Evolutionary conservation across 2,797 vertebrate species (phyloP), one percentile per base, ranked within the genome.

Genomic region (Sebastes alutus): DNA sequence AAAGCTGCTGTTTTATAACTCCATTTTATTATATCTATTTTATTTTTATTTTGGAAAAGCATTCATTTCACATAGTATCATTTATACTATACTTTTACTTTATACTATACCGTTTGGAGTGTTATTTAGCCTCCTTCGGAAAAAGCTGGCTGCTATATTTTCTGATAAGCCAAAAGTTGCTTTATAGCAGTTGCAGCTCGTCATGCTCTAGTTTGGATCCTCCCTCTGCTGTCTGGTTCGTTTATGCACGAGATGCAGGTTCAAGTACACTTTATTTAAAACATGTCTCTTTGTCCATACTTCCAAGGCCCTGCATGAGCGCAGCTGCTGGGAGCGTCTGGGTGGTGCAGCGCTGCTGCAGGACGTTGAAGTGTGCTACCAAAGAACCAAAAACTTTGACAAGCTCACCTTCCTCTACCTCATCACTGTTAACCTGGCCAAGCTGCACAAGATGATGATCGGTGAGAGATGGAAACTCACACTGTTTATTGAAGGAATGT

Each of bases 331-430:
- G 30, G 30, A 32, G 32, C 32, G 3, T 33, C 32, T 33, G 32
- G 32, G 32, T 33, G 32, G 32, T 33, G 32, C 32, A 33, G 32
- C 32, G 32, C 91, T 99, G 85, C 96, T 99, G 29, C 98, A 99
- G 92, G 98, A 99, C 0, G 98, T 99, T 90, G 98, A 99, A 92
- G 99, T 99, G 98, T 99, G 98, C 93, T 99, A 99, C 92, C 98
- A 99, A 91, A 97, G 98, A 82, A 99, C 98, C 93, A 99, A 99
- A 92, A 99, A 97, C 94, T 99, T 99, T 0, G 98, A 99, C 92
- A 97, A 96, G 77, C 98, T 99, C 87, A 98, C 98, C 80, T 99
- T 99, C 96, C 96, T 99, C 33, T 99, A 99, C 74, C 97, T 99
- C 69, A 97, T 99, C 93, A 99, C 98, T 0, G 98, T 98, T 25